Base-by-base conservation (phyloP, 1,140 invertebrate species). In the Drosophila funebris region DNA sequence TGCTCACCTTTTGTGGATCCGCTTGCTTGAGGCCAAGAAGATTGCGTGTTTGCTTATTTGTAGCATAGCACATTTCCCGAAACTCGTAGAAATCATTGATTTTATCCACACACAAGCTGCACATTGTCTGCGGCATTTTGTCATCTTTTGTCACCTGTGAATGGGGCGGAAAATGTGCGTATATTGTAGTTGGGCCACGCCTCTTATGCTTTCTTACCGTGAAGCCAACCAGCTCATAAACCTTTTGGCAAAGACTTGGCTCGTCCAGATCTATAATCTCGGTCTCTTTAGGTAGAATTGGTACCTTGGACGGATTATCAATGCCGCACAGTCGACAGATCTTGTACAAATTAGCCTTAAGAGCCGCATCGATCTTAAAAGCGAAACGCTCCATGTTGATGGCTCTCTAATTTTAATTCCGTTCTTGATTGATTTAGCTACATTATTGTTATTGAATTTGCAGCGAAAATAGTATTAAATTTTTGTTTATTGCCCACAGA, bases 51-150 rank as follows among this genome's bases (percentile, higher is more conserved):
- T 92, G 80, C 9, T 90, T 92, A 56, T 94, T 93, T 2, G 93
- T 94, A 20, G 92, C 91, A 58, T 89, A 87, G 73, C 93, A 94
- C 92, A 93, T 93, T 68, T 93, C 92, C 16, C 93, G 91, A 89
- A 93, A 94, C 75, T 94, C 93, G 33, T 93, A 93, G 85, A 93
- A 94, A 83, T 94, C 94, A 85, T 94, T 94, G 43, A 94, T 93
- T 90, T 94, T 94, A 62, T 94, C 94, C 29, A 94, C 92, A 50
- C 93, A 94, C 22, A 93, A 70, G 61, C 92, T 92, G 76, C 93
- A 94, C 73, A 94, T 93, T 24, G 93, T 90, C n/a, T 94, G 93
- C 0, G 93, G 93, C 93, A 94, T 94, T 78, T 93, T 93, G 67
- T 94, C 93, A 68, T 93, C 90, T 50, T 88, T 90, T 18, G 92